phyloP scores from a whole-genome alignment of 2,797 vertebrate genomes.

The Ctenopoma kingsleyae region DNA sequence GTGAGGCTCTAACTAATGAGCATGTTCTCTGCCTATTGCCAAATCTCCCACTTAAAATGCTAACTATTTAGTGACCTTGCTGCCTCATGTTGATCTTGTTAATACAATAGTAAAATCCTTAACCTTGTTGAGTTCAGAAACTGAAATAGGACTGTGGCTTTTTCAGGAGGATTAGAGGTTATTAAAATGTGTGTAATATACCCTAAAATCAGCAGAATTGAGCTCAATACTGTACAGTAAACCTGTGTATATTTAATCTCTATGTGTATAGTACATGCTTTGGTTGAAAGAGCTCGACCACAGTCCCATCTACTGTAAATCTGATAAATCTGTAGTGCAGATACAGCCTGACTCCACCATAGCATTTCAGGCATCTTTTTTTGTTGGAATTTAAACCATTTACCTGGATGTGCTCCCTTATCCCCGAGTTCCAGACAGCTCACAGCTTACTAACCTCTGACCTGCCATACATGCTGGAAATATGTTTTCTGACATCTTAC shows the following conservation, averaged over 20 bases:
- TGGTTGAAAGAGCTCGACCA: slow-evolving; percentile 42
- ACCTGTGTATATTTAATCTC: slow-evolving; percentile 36
- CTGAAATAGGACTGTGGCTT: slow-evolving; percentile 10
- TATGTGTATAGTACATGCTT: slow-evolving; percentile 32
- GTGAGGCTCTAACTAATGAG: slow-evolving; percentile 9
- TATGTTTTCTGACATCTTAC: slow-evolving; percentile 35
- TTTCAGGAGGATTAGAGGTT: slow-evolving; percentile 30
- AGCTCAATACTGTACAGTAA: neutral
- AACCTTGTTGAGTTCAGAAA: slow-evolving; percentile 24
- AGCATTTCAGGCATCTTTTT: slow-evolving; percentile 34
- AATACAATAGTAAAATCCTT: slow-evolving; percentile 30
- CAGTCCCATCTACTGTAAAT: slow-evolving; percentile 54
- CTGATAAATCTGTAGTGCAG: slow-evolving; percentile 45
- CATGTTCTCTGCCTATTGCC: slow-evolving; percentile 19
- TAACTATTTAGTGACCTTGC: slow-evolving; percentile 33
- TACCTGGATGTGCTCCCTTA: slow-evolving; percentile 42
- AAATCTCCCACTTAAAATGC: slow-evolving; percentile 32
- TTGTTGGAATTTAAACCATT: slow-evolving; percentile 49
- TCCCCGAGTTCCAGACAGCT: slow-evolving; percentile 35
- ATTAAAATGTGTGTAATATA: slow-evolving; percentile 36
- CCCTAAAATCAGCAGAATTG: slow-evolving; percentile 28
- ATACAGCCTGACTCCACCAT: slow-evolving; percentile 20
- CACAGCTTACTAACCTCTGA: slow-evolving; percentile 54
- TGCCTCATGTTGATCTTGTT: slow-evolving; percentile 28
- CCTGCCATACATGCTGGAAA: slow-evolving; percentile 36